Conservation (phyloP, 2,888 invertebrate species). For the Drosophila suboccidentalis region DNA sequence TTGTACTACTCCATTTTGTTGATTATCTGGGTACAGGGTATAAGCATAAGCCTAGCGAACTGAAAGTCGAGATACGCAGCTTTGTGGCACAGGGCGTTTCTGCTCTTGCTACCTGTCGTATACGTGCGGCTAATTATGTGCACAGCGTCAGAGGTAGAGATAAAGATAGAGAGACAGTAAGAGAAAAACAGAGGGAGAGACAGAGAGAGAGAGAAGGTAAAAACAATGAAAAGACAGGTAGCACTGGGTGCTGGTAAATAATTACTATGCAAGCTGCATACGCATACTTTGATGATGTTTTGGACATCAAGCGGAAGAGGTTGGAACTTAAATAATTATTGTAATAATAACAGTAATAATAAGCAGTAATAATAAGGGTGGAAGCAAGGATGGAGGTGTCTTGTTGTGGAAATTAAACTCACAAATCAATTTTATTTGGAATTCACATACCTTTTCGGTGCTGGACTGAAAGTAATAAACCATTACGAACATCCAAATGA, state of each 20-base stretch:
- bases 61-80: constrained; percentile 36
- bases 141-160: constrained; percentile 10
- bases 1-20: neutral
- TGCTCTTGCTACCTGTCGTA: constrained; percentile 45
- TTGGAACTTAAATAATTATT: constrained; percentile 10
- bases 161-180: neutral
- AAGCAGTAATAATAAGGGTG: neutral
- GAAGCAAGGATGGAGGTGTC: neutral
- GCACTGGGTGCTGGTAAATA: constrained; percentile 56
- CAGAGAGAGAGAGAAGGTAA: constrained; percentile 23
- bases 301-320: constrained; percentile 53
- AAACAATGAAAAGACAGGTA: constrained; percentile 42
- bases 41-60: constrained; percentile 25
- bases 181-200: neutral
- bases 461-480: constrained; percentile 85
- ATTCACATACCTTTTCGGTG: constrained; percentile 84
- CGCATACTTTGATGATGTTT: constrained; percentile 50
- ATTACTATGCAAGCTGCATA: constrained; percentile 72
- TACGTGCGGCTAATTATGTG: constrained; percentile 73
- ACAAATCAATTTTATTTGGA: constrained; percentile 14
- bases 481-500: constrained; percentile 86
- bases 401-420: constrained; percentile 2
- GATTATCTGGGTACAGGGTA: constrained; percentile 15
- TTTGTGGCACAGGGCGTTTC: constrained; percentile 45
- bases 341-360: constrained; percentile 2